Evolutionary conservation across 2,113 vertebrate genomes (phyloP), one percentile per base, ranked within the genome.

Genomic region (Dolichallabes microphthalmus): DNA sequence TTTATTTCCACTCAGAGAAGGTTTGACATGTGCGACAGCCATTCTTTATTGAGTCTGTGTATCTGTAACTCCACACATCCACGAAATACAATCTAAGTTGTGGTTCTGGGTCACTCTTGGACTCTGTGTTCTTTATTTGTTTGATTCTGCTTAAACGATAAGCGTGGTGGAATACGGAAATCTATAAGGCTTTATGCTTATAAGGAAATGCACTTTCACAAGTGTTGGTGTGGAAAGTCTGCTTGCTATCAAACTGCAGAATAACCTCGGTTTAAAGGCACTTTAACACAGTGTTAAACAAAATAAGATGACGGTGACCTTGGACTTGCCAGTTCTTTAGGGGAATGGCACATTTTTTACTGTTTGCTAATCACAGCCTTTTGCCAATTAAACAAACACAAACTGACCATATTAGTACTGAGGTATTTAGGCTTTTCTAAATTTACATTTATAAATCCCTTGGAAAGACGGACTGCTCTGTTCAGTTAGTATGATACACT

Each of bases 371-470:
- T 90, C 90, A 88, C 61, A 81, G 69, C 61, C 71, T 80, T 77
- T 89, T 93, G 92, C 91, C 94, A 94, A 88, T 92, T 92, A 92
- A 86, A 92, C 91, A 91, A 93, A 93, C 90, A 87, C 32, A 88
- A 87, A 91, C 91, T 92, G 83, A 90, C 92, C 93, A 93, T 93
- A 93, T 94, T 93, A 92, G 92, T 94, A 89, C 91, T 88, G 87
- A 66, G 69, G 55, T 85, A 91, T 91, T 87, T 88, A 82, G 87
- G 71, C 86, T 85, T 90, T 91, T 85, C 89, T 90, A 90, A 89
- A 91, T 88, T 88, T 87, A 92, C 87, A 87, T 92, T 89, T 88
- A 86, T 86, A 89, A 84, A 85, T 87, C 80, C 12, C 75, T 80
- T 91, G 88, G 87, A 88, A 91, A 91, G 85, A 81, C 75, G 69